Conservation (phyloP, 1,140 invertebrate species). For the Muscidifurax raptorellus region DNA sequence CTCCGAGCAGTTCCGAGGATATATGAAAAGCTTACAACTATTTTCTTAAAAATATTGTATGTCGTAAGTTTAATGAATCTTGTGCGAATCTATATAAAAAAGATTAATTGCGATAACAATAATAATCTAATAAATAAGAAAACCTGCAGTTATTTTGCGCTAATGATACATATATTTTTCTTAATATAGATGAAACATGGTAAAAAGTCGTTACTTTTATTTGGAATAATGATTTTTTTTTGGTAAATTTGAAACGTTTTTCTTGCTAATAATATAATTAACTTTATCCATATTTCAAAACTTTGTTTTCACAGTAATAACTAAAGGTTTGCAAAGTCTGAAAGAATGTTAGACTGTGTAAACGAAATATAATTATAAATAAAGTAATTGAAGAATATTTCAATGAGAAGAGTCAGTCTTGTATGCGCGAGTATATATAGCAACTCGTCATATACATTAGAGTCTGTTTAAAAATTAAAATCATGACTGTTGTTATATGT, state of each 20-base stretch:
- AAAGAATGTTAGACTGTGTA: background rate
- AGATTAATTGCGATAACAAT: background rate
- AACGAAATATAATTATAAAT: background rate
- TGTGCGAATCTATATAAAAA: background rate
- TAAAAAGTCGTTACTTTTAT: too few species aligned
- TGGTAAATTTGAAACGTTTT: background rate
- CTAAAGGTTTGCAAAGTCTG: slow-evolving; percentile 6
- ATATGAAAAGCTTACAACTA: slow-evolving; percentile 34
- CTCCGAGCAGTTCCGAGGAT: background rate
- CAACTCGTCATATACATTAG: background rate
- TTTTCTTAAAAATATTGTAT: slow-evolving; percentile 40
- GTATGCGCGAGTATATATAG: background rate
- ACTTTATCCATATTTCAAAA: background rate
- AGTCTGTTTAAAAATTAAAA: background rate
- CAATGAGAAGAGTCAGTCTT: background rate
- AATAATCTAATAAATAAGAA: background rate
- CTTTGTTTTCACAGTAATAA: background rate
- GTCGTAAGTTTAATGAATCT: slow-evolving; percentile 13
- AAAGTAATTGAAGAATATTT: slow-evolving; percentile 16
- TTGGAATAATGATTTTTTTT: too few species aligned
- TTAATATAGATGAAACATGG: background rate
- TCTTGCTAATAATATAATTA: background rate
- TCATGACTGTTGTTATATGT: background rate
- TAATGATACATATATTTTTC: background rate
- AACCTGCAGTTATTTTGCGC: slow-evolving; percentile 7